Base-by-base conservation (phyloP, 2,113 vertebrate genomes). In the Mohoua ochrocephala region DNA sequence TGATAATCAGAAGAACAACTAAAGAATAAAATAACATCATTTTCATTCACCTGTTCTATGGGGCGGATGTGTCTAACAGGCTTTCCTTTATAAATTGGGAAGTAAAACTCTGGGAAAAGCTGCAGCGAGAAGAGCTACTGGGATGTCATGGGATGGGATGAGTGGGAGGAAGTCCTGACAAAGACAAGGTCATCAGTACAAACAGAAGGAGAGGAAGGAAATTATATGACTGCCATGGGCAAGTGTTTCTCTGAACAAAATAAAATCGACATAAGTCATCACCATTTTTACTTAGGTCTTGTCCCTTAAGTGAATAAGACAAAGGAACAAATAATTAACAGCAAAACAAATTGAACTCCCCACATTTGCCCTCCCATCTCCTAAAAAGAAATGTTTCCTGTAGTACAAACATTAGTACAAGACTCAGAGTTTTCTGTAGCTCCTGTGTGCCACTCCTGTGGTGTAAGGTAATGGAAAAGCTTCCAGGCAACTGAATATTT, bases 181-280 rank as follows among this genome's bases (percentile, higher is more conserved):
- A 95, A 96, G 44, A 63, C 0, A 2, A 67, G 67, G 67, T 81
- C 26, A 14, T 73, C 63, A 56, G 73, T 80, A 68, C 60, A 91
- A 94, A 90, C 41, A 82, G 78, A 82, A 96, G 47, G 65, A 83
- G 30, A 31, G 31, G 84, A 83, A 87, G 91, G 83, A 95, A 97
- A 80, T 96, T 60, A 71, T 65, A 57, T 78, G 44, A 79, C 33
- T 20, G 26, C 80, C 45, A 39, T 21, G 56, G 53, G 77, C 71
- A 88, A 96, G 11, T 71, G 42, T 91, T 96, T 94, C 44, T 95
- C 84, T 86, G 92, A 98, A 96, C 61, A 83, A 96, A 95, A 93
- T 49, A 73, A 82, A 91, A 77, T 14, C 87, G 64, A 87, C 2
- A 11, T 65, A 91, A 80, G 64, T 67, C 60, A 77, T 68, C 31